Evolutionary conservation across 2,888 invertebrate genomes (phyloP).

Genomic region (Tenthredo distinguenda): DNA sequence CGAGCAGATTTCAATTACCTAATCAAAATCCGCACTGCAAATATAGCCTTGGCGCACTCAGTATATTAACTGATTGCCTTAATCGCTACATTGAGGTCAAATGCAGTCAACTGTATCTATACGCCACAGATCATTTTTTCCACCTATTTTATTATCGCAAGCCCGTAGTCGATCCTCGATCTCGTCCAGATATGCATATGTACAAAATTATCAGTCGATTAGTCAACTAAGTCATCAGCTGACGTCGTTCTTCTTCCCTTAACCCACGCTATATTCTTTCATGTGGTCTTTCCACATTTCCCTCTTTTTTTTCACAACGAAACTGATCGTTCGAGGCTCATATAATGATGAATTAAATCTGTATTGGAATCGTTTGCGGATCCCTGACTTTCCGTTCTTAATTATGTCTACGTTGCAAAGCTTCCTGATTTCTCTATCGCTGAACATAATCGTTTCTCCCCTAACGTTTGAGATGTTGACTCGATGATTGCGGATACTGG

Average conservation of each 20-base stretch:
- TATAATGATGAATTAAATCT: background rate
- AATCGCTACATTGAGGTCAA: conserved; percentile 74
- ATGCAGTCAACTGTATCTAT: conserved; percentile 67
- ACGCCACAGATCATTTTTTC: conserved; percentile 21
- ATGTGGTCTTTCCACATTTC: background rate
- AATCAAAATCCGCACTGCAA: conserved; percentile 38
- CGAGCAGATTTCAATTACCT: conserved; percentile 46
- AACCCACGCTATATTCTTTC: background rate
- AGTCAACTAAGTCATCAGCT: background rate
- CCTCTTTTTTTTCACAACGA: background rate
- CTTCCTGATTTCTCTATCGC: background rate
- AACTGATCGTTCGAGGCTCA: background rate
- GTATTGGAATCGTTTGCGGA: background rate
- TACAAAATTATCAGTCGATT: background rate
- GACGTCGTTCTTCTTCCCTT: background rate
- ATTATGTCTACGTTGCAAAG: background rate
- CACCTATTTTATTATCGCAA: conserved; percentile 16
- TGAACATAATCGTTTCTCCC: background rate
- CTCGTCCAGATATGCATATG: background rate
- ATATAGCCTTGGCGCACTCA: conserved; percentile 46
- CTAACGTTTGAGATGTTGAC: background rate
- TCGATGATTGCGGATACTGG: no score
- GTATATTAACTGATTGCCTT: conserved; percentile 68
- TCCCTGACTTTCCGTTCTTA: background rate
- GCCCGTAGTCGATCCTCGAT: background rate